Evolutionary conservation across 2,797 vertebrate genomes (phyloP), one percentile per base, ranked within the genome.

Genomic region (Artibeus lituratus): DNA sequence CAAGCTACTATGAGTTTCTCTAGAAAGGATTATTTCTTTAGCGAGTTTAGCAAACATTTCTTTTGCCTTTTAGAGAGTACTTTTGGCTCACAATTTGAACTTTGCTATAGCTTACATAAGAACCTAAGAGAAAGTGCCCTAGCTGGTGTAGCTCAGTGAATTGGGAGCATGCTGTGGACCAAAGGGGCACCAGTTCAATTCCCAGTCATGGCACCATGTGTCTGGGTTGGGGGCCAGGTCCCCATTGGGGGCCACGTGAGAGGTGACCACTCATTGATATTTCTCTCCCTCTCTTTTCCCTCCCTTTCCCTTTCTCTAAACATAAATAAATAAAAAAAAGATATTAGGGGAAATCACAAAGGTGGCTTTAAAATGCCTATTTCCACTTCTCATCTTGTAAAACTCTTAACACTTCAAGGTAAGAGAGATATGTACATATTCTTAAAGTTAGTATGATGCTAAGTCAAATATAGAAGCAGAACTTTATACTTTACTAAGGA

Each of bases 21-120:
- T 47, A 51, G 59, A 47, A 95, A 88, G 49, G 77, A 18, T 80
- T 2, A 51, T 39, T 91, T 89, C 3, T 83, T 83, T 90, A 90
- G n/a, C 18, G 92, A 76, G 16, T 70, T 55, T 51, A 77, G 44
- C 44, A 44, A 44, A 44, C 44, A 44, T 44, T 44, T 44, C 44
- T 59, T 59, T 59, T 59, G 57, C 24, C 29, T 92, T 94, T 94
- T 86, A 87, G 49, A 70, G 51, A 92, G 35, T 59, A 81, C 70
- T 82, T 93, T 94, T 94, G 44, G 14, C 12, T 96, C 65, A 88
- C 37, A 94, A 47, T 49, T 87, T 95, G 44, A 94, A 83, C 62
- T 85, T 77, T 80, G 42, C 12, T 78, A 9, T 57, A 55, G 19
- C 35, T 93, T 90, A 73, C 21, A 10, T 81, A 86, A 85, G n/a